These are phyloP conservation scores for Peromyscus californicus DNA, from an alignment of 2,113 vertebrate genomes.

Conservation along the genomic window DNA sequence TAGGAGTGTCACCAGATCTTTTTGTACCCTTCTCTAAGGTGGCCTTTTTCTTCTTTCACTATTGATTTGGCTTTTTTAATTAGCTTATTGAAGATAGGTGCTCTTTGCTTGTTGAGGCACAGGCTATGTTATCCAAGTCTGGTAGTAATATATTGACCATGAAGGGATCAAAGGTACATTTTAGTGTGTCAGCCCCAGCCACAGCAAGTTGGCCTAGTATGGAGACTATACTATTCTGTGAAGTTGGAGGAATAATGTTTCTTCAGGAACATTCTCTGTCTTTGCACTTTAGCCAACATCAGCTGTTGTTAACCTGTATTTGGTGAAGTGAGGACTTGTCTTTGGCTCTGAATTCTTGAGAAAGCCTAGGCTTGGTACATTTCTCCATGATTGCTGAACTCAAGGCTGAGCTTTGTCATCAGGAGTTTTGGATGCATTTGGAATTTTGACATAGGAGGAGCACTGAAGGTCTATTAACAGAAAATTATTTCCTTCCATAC, in stretches of 20 bases:
- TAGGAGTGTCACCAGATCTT: neutral
- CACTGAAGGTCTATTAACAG: neutral
- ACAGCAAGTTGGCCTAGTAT: neutral
- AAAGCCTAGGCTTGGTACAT: neutral
- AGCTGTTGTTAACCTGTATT: neutral
- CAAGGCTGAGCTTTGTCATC: neutral
- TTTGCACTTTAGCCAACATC: neutral
- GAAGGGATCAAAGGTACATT: neutral
- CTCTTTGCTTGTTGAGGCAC: neutral
- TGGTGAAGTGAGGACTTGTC: neutral
- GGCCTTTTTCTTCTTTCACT: neutral
- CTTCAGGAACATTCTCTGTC: neutral
- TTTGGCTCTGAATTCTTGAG: neutral
- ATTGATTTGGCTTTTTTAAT: neutral
- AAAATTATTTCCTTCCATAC: neutral
- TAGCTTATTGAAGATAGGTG: neutral
- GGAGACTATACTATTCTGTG: neutral
- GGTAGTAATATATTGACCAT: neutral
- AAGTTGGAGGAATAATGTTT: neutral
- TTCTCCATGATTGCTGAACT: neutral
- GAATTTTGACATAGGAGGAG: neutral
- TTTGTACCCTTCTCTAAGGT: neutral
- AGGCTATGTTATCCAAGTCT: neutral
- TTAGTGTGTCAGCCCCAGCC: neutral
- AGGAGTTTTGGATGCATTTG: neutral